phyloP scores from a whole-genome alignment of 1,140 invertebrate genomes.

The Heliconius congener region DNA sequence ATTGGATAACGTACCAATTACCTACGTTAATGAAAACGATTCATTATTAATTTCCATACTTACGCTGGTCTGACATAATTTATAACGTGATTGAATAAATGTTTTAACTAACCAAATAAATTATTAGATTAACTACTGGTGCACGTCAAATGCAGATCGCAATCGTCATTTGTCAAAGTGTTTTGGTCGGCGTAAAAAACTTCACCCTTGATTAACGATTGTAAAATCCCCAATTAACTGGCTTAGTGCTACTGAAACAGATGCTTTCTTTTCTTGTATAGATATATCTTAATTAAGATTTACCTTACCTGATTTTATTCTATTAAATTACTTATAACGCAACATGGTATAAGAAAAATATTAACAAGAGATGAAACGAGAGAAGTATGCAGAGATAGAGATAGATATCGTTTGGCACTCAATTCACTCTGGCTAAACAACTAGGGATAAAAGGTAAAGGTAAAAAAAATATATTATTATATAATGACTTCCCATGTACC shows the following conservation, averaged over 20 bases:
- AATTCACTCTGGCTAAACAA: too few relatives aligned
- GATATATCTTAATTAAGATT: background rate
- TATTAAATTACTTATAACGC: background rate
- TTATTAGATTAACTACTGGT: background rate
- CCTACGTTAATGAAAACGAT: background rate
- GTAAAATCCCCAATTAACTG: slow-evolving; percentile 36
- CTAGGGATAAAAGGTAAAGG: too few relatives aligned
- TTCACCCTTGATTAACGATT: slow-evolving; percentile 31
- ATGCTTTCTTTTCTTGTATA: background rate
- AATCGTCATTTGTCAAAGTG: slow-evolving; percentile 26
- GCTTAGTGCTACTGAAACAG: background rate
- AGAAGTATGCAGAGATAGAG: too few relatives aligned
- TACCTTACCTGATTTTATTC: background rate
- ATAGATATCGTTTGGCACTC: too few relatives aligned
- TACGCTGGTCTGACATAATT: slow-evolving; percentile 3
- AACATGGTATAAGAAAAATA: background rate
- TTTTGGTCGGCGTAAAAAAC: slow-evolving; percentile 25
- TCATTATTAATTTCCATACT: slow-evolving; percentile 12
- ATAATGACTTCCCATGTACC: too few relatives aligned
- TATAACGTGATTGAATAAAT: background rate
- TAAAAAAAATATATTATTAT: too few relatives aligned
- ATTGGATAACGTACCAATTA: slow-evolving; percentile 11
- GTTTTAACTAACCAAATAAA: background rate
- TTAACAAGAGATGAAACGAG: background rate
- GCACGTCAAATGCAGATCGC: background rate